Conservation (phyloP, 2,113 vertebrate genomes). For the Ursus arctos region DNA sequence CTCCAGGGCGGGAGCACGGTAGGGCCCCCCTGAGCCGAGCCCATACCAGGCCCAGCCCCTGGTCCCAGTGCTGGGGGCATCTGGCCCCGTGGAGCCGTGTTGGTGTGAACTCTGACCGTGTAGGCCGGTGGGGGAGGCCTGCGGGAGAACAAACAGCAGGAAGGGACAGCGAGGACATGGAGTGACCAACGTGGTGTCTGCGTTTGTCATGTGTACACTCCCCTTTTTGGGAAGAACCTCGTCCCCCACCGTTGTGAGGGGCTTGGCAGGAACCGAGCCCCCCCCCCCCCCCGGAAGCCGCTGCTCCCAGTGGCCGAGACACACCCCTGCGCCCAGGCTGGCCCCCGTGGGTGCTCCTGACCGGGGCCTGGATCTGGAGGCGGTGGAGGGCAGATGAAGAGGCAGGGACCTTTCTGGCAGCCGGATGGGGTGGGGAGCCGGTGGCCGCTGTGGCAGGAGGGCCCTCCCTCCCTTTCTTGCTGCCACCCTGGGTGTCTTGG, state of each 20-base stretch:
- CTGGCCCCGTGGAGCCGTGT: neutral
- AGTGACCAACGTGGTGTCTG: neutral
- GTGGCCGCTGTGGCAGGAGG: neutral
- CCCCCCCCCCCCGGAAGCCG: neutral
- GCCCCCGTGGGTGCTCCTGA: neutral
- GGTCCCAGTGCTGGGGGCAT: rapidly evolving
- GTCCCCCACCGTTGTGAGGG: neutral
- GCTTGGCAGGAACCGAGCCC: neutral
- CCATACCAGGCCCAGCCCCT: neutral
- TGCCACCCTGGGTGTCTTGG: neutral
- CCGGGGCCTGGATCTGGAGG: neutral
- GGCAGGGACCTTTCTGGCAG: neutral
- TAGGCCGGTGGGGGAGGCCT: neutral
- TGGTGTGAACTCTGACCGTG: neutral
- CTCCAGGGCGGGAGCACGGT: neutral
- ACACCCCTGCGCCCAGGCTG: neutral
- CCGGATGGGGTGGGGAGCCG: neutral
- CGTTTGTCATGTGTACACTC: neutral
- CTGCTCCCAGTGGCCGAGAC: neutral
- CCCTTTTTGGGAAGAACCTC: neutral
- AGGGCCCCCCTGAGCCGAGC: neutral
- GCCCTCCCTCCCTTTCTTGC: neutral
- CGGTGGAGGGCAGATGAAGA: neutral
- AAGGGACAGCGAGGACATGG: neutral
- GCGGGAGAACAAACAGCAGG: neutral